A percentile compares a stretch with the other conserved stretches of the same genome.
phyloP scores from a whole-genome alignment of 2,797 vertebrate species.

The Coreius guichenoti region DNA sequence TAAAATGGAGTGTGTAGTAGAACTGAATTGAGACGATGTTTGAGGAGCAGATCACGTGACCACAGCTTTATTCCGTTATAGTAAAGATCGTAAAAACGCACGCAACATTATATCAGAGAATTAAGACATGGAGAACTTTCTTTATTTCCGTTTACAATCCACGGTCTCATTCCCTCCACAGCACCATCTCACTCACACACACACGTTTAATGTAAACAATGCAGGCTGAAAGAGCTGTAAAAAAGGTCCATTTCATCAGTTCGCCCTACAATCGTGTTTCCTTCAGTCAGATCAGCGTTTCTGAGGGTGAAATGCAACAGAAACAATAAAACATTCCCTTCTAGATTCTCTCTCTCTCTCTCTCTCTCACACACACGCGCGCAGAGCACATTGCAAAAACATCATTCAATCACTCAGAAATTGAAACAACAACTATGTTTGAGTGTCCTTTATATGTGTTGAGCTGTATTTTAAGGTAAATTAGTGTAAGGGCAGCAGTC shows the following conservation, averaged over 20 bases:
- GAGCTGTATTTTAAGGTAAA: conserved; percentile 69
- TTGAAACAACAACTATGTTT: conserved; percentile 52
- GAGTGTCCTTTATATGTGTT: conserved; percentile 63
- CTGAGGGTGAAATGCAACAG: conserved; percentile 48
- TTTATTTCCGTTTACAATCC: conserved; percentile 79
- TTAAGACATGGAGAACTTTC: conserved; percentile 78
- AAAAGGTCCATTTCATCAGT: conserved; percentile 72
- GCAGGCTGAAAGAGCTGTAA: conserved; percentile 79
- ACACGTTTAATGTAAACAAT: conserved; percentile 80
- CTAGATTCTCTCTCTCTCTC: conserved; percentile 41
- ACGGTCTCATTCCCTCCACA: conserved; percentile 52
- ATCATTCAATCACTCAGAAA: conserved; percentile 64
- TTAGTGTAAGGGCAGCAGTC: conserved; percentile 74
- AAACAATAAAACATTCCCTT: conserved; percentile 62
- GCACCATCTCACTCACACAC: conserved; percentile 31
- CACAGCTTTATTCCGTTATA: not conserved
- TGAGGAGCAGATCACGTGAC: not conserved
- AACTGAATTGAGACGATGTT: no score
- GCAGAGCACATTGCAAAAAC: conserved; percentile 51
- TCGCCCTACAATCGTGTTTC: conserved; percentile 55
- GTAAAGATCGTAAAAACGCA: conserved; percentile 23
- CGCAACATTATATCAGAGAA: conserved; percentile 33
- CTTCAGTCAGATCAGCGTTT: conserved; percentile 50
- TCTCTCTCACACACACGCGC: conserved; percentile 31
- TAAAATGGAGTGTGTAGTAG: not conserved